Evolutionary conservation across 1,140 invertebrate genomes (phyloP).

Genomic region (Notospermus geniculatus): DNA sequence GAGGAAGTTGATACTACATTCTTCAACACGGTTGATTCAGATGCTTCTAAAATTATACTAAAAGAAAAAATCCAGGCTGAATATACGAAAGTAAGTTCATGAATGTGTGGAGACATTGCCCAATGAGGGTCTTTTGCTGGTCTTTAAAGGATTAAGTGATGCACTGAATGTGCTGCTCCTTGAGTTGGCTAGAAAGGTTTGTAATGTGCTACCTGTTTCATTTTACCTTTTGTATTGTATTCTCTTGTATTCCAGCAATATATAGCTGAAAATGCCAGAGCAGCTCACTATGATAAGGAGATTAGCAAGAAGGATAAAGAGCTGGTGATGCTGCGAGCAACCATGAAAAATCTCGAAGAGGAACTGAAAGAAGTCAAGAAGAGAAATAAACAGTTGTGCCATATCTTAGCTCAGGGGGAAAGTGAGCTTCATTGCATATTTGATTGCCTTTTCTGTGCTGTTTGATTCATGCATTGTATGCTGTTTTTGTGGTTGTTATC

Average conservation of each 20-base stretch:
- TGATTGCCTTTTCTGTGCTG: too few species aligned
- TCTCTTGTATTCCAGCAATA: conserved; percentile 40
- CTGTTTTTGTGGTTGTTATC: too few species aligned
- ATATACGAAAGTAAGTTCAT: conserved; percentile 52
- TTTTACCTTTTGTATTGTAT: too few species aligned
- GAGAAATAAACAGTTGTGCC: conserved; percentile 74
- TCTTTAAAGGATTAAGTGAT: too few species aligned
- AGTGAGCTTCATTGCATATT: too few species aligned
- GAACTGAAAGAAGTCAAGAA: conserved; percentile 72
- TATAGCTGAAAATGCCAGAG: conserved; percentile 46
- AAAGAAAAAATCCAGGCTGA: conserved; percentile 67
- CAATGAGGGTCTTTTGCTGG: too few species aligned
- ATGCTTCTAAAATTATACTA: conserved; percentile 64
- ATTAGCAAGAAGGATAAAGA: conserved; percentile 68
- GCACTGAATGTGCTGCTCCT: too few species aligned
- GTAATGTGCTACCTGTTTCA: too few species aligned
- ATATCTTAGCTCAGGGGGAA: conserved; percentile 74
- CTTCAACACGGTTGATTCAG: conserved; percentile 68
- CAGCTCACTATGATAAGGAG: conserved; percentile 62
- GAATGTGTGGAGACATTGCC: too few species aligned
- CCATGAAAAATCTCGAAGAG: conserved; percentile 64
- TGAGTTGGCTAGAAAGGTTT: too few species aligned
- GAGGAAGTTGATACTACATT: conserved; percentile 57
- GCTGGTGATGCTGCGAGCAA: conserved; percentile 63
- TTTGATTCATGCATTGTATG: too few species aligned